Evolutionary conservation across 2,113 vertebrate species (phyloP).

Genomic region (Bungarus multicinctus): DNA sequence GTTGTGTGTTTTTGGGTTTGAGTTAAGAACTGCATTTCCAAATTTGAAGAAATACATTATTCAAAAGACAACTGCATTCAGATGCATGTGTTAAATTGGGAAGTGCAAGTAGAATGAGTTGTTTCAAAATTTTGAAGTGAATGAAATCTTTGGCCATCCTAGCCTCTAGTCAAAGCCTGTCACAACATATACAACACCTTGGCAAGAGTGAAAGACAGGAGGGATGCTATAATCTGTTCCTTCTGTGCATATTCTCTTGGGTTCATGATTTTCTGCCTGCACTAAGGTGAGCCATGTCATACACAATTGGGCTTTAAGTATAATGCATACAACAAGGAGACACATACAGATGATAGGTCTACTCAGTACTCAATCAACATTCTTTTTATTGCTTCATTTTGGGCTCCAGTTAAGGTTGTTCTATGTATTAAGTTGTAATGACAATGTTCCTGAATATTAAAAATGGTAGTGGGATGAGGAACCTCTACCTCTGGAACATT

Average conservation of each 20-base stretch:
- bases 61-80: not conserved
- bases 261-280: not conserved
- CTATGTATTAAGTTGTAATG: not conserved
- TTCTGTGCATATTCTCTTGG: not conserved
- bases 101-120: not conserved
- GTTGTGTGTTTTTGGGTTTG: not conserved
- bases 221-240: not conserved
- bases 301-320: not conserved
- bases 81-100: not conserved
- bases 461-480: not conserved
- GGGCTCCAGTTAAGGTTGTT: not conserved
- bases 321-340: not conserved
- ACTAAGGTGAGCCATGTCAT: not conserved
- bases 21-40: not conserved
- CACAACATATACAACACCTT: not conserved
- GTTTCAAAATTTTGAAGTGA: not conserved
- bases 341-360: not conserved
- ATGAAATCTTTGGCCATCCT: not conserved
- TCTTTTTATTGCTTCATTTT: not conserved
- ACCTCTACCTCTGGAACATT: slow-evolving; percentile 31
- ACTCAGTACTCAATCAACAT: not conserved
- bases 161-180: not conserved
- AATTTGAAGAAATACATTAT: not conserved
- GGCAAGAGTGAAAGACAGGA: not conserved
- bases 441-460: not conserved